A percentile compares a stretch with the other conserved stretches of the same genome.
phyloP scores from a whole-genome alignment of 2,888 invertebrate species.

The Aphidius colemani region DNA sequence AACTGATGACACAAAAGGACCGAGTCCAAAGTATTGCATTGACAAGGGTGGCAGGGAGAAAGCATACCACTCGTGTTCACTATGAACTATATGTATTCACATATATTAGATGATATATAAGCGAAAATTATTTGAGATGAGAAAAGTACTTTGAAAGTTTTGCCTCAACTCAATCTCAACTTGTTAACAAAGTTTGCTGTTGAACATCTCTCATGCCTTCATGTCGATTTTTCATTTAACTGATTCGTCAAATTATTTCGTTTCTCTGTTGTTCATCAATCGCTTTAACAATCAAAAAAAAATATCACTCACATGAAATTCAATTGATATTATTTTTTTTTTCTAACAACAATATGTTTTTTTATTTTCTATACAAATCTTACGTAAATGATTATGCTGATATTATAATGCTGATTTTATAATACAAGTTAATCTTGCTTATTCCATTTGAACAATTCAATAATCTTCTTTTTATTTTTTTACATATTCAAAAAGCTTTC shows the following conservation, averaged over 20 bases:
- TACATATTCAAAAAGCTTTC: not conserved
- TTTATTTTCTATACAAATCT: too few species aligned
- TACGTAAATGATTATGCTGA: too few species aligned
- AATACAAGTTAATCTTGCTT: too few species aligned
- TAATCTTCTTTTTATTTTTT: too few species aligned
- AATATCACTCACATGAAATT: too few species aligned
- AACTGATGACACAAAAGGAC: slow-evolving; percentile 4
- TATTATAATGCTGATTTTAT: too few species aligned
- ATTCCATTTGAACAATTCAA: too few species aligned
- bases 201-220: slow-evolving; percentile 44
- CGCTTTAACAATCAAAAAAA: too few species aligned
- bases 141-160: slow-evolving; percentile 25
- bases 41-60: slow-evolving; percentile 19
- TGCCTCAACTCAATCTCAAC: slow-evolving; percentile 53
- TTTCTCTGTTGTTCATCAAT: not conserved
- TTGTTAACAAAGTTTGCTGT: slow-evolving; percentile 45
- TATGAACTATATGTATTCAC: too few species aligned
- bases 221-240: slow-evolving; percentile 38
- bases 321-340: too few species aligned
- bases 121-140: slow-evolving; percentile 29
- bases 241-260: slow-evolving; percentile 8
- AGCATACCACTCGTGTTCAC: too few species aligned
- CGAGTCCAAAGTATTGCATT: slow-evolving; percentile 3
- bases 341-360: too few species aligned
- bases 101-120: slow-evolving; percentile 42